Base-by-base conservation (phyloP, 2,888 invertebrate genomes). In the Drosophila eohydei region DNA sequence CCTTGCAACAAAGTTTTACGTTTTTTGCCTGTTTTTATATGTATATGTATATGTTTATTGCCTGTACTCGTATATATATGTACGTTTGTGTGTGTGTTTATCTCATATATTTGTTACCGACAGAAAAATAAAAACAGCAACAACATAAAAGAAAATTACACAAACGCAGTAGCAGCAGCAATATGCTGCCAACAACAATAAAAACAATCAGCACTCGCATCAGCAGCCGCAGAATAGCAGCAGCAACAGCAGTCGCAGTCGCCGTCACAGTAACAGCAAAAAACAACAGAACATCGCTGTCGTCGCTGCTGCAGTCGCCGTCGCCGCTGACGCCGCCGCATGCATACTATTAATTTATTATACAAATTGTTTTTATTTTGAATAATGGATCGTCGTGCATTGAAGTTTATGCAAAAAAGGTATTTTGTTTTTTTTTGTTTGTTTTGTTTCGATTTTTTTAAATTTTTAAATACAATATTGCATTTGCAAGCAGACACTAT, bases 351-450 rank as follows among this genome's bases (percentile, higher is more conserved):
- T 91, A 91, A 90, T 91, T 92, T 92, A 85, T 92, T 92, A 89
- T 72, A 86, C 71, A 91, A 89, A 87, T 87, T 88, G 90, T 91
- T 92, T 92, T 92, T 92, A 85, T 89, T 91, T 94, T 91, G 77
- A 95, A 95, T 94, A 94, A 95, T 95, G 95, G 95, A 95, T 95
- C 95, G 95, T 94, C 95, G 95, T 94, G 95, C 95, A 94, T 95
- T 95, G 94, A 95, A 95, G 94, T 95, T 95, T 95, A 95, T 95
- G 95, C 95, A 95, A 93, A 95, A 95, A 95, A 96, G 95, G 95
- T 96, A 95, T 95, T 95, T 94, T 93, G 88, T 38, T 62, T 69
- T 62, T 65, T 50, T 64, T 71, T 62, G 14, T 65, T 65, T 55
- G 26, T 60, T 60, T 62, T 48, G 38, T 40, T 60, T 59, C 16